Percentiles rank a stretch among this genome's conserved stretches.
Evolutionary conservation across 2,113 vertebrate genomes (phyloP).

Genomic region (Rhizomys pruinosus): DNA sequence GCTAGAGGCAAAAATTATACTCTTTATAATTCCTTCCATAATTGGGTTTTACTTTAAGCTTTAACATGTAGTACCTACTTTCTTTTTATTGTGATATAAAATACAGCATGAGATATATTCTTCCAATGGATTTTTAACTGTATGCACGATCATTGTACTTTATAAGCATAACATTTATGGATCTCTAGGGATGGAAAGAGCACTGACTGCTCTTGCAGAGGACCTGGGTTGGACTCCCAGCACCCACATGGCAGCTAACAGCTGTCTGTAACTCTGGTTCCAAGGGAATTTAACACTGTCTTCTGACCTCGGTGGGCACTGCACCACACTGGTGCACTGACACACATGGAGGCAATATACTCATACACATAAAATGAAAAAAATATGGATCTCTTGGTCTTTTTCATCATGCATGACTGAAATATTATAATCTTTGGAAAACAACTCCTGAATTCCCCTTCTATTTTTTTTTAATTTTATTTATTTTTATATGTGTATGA

Average conservation of each 20-base stretch:
- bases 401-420: not conserved
- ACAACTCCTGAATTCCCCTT: not conserved
- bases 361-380: too few species aligned
- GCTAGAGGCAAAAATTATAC: constrained; percentile 37
- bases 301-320: too few species aligned
- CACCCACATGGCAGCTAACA: too few species aligned
- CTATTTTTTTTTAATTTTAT: too few species aligned
- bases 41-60: constrained; percentile 29
- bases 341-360: not conserved
- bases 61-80: not conserved
- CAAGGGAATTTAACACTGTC: too few species aligned
- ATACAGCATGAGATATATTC: not conserved
- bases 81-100: not conserved
- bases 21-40: constrained; percentile 5
- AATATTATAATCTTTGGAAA: not conserved
- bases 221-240: too few species aligned
- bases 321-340: too few species aligned
- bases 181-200: too few species aligned
- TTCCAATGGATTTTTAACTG: not conserved
- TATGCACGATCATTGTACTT: not conserved
- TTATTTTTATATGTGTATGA: too few species aligned
- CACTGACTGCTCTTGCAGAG: too few species aligned
- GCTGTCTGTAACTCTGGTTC: too few species aligned
- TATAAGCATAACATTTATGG: not conserved
- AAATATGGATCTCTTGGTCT: not conserved